phyloP scores from a whole-genome alignment of 2,888 invertebrate species.

The Drosophila testacea region DNA sequence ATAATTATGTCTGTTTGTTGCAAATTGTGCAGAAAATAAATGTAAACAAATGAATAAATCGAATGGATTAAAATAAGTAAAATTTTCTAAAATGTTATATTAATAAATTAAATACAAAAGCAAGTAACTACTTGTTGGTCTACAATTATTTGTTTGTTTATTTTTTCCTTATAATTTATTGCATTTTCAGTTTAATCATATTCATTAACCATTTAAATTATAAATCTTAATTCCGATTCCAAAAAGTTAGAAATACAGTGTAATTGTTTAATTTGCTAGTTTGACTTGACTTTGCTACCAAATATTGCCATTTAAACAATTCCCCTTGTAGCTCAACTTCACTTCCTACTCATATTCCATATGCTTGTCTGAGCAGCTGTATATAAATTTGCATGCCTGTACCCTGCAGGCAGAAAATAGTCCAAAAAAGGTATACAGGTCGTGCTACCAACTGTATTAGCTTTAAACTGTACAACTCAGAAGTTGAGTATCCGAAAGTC shows the following conservation, averaged over 20 bases:
- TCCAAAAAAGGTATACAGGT: neutral
- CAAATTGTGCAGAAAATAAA: too few species aligned
- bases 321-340: neutral
- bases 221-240: neutral
- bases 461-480: too few species aligned
- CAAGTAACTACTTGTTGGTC: neutral
- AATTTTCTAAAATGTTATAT: neutral
- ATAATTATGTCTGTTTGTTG: too few species aligned
- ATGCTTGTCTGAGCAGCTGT: slow-evolving; percentile 15
- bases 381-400: slow-evolving; percentile 21
- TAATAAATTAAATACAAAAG: neutral
- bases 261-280: slow-evolving; percentile 39
- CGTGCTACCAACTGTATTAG: too few species aligned
- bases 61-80: too few species aligned
- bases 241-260: slow-evolving; percentile 15
- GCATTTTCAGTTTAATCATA: too few species aligned
- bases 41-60: too few species aligned
- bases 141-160: neutral
- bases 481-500: neutral
- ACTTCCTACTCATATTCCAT: neutral
- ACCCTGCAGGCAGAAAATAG: neutral
- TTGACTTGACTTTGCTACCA: slow-evolving; percentile 12
- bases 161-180: neutral
- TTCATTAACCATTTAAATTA: neutral
- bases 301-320: slow-evolving; percentile 13